Conservation (phyloP, 37 sponge, comb jelly and placozoan species). For the Agelas oroides region DNA sequence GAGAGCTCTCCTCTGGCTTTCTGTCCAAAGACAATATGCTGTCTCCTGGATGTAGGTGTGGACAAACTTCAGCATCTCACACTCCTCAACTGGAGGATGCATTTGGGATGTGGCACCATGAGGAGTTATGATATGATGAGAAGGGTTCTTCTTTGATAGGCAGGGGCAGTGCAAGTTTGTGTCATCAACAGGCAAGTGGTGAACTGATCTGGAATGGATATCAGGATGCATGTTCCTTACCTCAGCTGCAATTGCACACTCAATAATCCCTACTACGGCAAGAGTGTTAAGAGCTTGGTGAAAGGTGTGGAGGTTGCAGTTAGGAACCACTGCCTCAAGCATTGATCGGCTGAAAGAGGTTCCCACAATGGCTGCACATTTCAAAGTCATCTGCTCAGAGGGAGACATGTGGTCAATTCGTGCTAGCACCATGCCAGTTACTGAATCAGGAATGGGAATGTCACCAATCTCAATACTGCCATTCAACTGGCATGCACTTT, state of each 20-base stretch:
- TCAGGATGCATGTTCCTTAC: constrained; percentile 10
- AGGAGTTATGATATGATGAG: background rate
- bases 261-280: constrained; percentile 70
- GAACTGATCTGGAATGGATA: background rate
- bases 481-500: background rate
- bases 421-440: constrained; percentile 85
- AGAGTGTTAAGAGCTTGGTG: constrained; percentile 44
- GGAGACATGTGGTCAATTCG: constrained; percentile 83
- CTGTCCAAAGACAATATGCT: constrained; percentile 76
- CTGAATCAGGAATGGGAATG: constrained; percentile 83
- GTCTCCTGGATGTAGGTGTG: constrained; percentile 91
- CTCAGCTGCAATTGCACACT: constrained; percentile 74
- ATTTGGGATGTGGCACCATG: background rate
- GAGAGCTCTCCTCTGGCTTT: constrained; percentile 73
- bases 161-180: constrained; percentile 59
- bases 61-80: constrained; percentile 80
- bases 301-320: constrained; percentile 33
- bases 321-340: constrained; percentile 72
- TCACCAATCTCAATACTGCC: constrained; percentile 30
- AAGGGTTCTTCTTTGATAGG: background rate
- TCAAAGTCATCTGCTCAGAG: constrained; percentile 86
- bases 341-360: constrained; percentile 66
- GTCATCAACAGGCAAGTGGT: constrained; percentile 16
- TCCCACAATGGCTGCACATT: constrained; percentile 89
- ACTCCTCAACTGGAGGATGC: constrained; percentile 46